These are phyloP conservation scores for Nesogale talazaci DNA, from an alignment of 2,113 vertebrate genomes.

Conservation along the genomic window DNA sequence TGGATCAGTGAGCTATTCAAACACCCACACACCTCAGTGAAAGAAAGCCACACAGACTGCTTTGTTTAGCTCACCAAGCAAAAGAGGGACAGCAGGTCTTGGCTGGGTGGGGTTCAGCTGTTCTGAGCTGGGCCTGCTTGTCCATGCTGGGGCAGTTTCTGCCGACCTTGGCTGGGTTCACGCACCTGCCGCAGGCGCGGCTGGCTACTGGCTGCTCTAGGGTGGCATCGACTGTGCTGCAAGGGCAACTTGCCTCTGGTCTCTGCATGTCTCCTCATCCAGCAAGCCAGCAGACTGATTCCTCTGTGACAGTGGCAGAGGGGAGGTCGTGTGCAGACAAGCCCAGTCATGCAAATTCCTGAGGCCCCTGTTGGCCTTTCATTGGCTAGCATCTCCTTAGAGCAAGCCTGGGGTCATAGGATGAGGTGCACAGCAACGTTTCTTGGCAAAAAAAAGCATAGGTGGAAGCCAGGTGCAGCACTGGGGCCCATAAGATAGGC, in stretches of 20 bases:
- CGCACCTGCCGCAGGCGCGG: too few relatives aligned
- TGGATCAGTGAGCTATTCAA: not conserved
- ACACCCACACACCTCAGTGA: not conserved
- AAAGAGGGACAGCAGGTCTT: not conserved
- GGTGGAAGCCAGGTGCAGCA: not conserved
- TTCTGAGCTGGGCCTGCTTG: too few relatives aligned
- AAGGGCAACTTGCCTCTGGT: fast-evolving
- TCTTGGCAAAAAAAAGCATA: not conserved
- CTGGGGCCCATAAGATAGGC: too few relatives aligned
- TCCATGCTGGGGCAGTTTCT: not conserved
- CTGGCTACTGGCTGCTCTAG: too few relatives aligned
- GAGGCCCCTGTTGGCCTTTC: not conserved
- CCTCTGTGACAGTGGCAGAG: not conserved
- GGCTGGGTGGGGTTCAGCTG: too few relatives aligned
- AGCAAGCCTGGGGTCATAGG: too few relatives aligned
- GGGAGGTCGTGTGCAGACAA: too few relatives aligned
- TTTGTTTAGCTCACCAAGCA: not conserved
- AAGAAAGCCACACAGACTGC: not conserved
- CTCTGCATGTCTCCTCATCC: not conserved
- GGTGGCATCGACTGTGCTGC: fast-evolving
- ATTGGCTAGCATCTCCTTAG: not conserved
- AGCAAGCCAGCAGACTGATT: too few relatives aligned
- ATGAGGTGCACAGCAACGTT: not conserved
- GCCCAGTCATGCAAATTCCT: not conserved
- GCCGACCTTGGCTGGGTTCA: not conserved